These are phyloP conservation scores for Leptarthrus brevirostris DNA, from an alignment of 2,888 invertebrate species.

Conservation along the genomic window DNA sequence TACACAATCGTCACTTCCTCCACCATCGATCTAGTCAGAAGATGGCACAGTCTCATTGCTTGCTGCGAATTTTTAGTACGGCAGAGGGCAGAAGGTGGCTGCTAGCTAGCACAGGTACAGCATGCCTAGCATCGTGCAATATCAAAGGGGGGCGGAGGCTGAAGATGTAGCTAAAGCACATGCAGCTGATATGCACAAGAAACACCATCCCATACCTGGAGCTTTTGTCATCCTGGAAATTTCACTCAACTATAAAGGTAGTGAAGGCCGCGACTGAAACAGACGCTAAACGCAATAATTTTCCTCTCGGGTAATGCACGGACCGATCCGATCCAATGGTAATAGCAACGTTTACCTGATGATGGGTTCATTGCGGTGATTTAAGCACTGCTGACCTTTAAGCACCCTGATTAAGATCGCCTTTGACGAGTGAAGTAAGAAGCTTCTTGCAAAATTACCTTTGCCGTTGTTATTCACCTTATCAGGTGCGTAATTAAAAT, in stretches of 20 bases:
- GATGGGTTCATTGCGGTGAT: conserved; percentile 42
- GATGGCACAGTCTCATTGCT: conserved; percentile 12
- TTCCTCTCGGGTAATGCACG: conserved; percentile 10
- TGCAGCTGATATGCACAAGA: background rate
- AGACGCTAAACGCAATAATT: conserved; percentile 27
- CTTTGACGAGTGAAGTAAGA: conserved; percentile 41
- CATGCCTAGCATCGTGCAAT: too few species aligned
- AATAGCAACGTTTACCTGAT: conserved; percentile 33
- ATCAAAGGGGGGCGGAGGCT: too few species aligned
- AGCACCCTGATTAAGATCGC: conserved; percentile 43
- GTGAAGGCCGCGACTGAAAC: conserved; percentile 20
- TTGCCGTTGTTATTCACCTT: conserved; percentile 1
- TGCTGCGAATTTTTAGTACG: background rate
- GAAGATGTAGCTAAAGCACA: too few species aligned
- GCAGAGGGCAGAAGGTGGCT: conserved; percentile 44
- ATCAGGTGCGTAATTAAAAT: conserved; percentile 21
- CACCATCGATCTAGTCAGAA: conserved; percentile 39
- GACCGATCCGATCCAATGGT: background rate
- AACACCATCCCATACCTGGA: background rate
- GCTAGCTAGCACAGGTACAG: background rate
- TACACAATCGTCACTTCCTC: conserved; percentile 49
- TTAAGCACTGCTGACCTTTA: conserved; percentile 41
- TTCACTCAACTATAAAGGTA: conserved; percentile 26
- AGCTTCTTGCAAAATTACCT: conserved; percentile 35
- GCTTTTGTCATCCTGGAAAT: conserved; percentile 44